Percentiles rank a stretch among this genome's conserved stretches.
Conservation (phyloP, 2,888 invertebrate species). For the Netelia inedita region DNA sequence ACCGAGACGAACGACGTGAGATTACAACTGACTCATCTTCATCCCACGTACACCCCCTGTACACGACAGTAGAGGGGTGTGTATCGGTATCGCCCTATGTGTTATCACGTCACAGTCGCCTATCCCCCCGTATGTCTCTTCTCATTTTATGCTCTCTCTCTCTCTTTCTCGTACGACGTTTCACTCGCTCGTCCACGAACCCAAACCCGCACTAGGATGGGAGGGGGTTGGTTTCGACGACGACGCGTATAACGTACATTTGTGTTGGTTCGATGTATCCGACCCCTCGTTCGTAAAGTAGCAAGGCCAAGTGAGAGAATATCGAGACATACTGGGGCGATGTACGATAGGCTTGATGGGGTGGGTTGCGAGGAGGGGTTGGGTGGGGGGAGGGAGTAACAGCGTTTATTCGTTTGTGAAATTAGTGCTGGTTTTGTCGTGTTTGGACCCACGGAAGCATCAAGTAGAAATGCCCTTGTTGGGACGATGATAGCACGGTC, state of each 20-base stretch:
- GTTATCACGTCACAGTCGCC: conserved; percentile 77
- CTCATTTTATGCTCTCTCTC: conserved; percentile 47
- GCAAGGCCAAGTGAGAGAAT: conserved; percentile 18
- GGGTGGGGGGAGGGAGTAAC: conserved; percentile 44
- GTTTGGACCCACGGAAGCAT: conserved; percentile 72
- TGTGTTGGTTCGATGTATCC: conserved; percentile 66
- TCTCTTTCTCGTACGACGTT: conserved; percentile 30
- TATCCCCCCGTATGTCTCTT: conserved; percentile 63
- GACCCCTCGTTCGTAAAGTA: conserved; percentile 66
- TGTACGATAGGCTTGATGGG: not conserved
- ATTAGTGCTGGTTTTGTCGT: conserved; percentile 84
- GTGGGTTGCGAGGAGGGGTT: conserved; percentile 3
- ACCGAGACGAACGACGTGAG: not conserved
- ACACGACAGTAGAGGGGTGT: conserved; percentile 54
- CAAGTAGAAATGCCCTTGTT: conserved; percentile 51
- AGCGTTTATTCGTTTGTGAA: conserved; percentile 85
- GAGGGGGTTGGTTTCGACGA: conserved; percentile 58
- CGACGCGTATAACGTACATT: conserved; percentile 70
- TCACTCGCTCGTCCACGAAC: conserved; percentile 35
- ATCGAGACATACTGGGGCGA: conserved; percentile 1
- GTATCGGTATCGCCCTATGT: conserved; percentile 82
- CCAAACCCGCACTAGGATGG: conserved; percentile 3
- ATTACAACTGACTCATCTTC: conserved; percentile 75
- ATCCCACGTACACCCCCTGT: conserved; percentile 58
- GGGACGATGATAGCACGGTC: not conserved